These are phyloP conservation scores for Sminthopsis crassicaudata DNA, from an alignment of 2,113 vertebrate species.

Conservation along the genomic window DNA sequence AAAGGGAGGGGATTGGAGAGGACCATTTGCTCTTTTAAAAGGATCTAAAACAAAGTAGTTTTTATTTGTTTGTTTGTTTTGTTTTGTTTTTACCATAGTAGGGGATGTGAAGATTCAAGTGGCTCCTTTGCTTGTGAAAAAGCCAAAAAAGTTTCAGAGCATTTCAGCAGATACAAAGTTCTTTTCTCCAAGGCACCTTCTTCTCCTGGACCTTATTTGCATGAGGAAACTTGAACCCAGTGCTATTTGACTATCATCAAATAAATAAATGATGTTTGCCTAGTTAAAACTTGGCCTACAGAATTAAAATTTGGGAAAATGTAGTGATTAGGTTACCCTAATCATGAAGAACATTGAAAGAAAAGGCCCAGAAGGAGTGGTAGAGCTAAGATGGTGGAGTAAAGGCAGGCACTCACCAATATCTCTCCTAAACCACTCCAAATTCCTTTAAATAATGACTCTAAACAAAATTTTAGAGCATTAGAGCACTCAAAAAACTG, in stretches of 20 bases:
- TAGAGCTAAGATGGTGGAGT: too few species aligned
- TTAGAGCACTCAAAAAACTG: too few species aligned
- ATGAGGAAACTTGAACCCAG: not conserved
- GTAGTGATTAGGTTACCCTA: not conserved
- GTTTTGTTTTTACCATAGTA: not conserved
- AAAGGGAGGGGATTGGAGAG: not conserved
- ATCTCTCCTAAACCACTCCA: too few species aligned
- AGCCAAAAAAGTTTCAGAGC: not conserved
- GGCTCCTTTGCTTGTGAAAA: not conserved
- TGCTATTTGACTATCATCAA: not conserved
- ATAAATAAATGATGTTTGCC: not conserved
- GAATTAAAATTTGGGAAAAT: not conserved
- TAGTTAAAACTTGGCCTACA: not conserved
- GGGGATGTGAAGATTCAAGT: not conserved
- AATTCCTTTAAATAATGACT: too few species aligned
- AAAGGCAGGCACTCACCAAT: too few species aligned
- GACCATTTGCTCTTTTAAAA: not conserved
- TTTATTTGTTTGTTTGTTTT: too few species aligned
- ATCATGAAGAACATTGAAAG: not conserved
- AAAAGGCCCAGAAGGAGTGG: not conserved
- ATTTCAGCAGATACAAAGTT: not conserved
- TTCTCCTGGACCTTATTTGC: not conserved
- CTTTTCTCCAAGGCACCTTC: not conserved
- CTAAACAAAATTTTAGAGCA: too few species aligned
- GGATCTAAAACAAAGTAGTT: not conserved